phyloP scores from a whole-genome alignment of 2,113 vertebrate genomes.

The Petaurus breviceps region DNA sequence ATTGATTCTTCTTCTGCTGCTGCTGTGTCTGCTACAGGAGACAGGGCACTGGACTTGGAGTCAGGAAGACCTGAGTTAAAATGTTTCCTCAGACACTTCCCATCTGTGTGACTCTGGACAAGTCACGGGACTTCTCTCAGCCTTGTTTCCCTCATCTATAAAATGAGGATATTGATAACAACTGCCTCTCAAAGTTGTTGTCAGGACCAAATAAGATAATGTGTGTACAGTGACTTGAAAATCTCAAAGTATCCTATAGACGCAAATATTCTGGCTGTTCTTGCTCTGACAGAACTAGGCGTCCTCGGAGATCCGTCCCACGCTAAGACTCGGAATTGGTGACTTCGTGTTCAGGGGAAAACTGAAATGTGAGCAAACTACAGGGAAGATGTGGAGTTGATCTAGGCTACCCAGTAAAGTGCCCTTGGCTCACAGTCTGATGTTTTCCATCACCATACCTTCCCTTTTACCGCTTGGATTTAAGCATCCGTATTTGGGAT shows the following conservation, averaged over 20 bases:
- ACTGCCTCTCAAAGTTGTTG: neutral
- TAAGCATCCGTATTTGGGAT: neutral
- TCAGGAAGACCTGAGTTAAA: neutral
- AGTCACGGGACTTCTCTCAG: neutral
- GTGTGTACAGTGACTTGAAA: neutral
- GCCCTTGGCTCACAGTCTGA: neutral
- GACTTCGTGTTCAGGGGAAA: neutral
- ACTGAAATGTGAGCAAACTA: neutral
- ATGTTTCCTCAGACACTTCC: neutral
- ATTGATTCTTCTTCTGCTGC: neutral
- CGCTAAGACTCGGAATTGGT: neutral
- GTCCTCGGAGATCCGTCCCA: neutral
- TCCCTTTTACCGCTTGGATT: neutral
- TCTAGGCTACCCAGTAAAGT: neutral
- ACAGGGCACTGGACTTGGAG: neutral
- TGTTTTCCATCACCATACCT: neutral
- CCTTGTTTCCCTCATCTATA: neutral
- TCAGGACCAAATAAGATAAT: neutral
- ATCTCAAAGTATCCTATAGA: neutral
- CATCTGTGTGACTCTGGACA: neutral
- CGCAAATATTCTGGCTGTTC: neutral
- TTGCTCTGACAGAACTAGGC: neutral
- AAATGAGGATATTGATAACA: neutral
- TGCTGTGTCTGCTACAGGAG: neutral
- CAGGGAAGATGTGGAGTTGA: neutral